These are phyloP conservation scores for Scaptomyza polygonia DNA, from an alignment of 2,888 invertebrate species.

Conservation along the genomic window DNA sequence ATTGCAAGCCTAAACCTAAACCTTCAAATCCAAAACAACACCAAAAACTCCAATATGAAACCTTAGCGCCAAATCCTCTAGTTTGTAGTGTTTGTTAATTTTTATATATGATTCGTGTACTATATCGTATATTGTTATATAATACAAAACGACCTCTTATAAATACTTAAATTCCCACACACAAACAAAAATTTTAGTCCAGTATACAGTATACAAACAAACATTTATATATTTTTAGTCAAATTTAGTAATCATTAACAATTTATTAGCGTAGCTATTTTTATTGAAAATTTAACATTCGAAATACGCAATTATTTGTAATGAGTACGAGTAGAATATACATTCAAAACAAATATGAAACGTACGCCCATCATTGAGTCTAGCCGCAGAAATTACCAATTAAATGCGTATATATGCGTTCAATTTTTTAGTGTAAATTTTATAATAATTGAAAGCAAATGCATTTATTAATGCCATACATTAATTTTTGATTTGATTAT, in stretches of 20 bases:
- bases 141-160: constrained; percentile 2
- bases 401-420: constrained; percentile 30
- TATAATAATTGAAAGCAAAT: constrained; percentile 40
- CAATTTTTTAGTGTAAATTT: constrained; percentile 40
- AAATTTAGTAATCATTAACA: constrained; percentile 24
- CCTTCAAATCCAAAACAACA: constrained; percentile 1
- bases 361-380: constrained; percentile 8
- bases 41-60: constrained; percentile 1
- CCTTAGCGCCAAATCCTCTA: constrained; percentile 42
- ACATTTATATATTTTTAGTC: neutral
- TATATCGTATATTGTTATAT: constrained; percentile 56
- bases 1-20: neutral
- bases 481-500: constrained; percentile 31
- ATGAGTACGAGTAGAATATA: constrained; percentile 18
- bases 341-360: neutral
- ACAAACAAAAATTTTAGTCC: constrained; percentile 17
- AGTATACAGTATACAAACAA: constrained; percentile 24
- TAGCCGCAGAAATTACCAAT: constrained; percentile 13
- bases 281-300: constrained; percentile 16
- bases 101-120: constrained; percentile 44
- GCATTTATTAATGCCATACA: constrained; percentile 45
- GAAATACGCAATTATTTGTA: constrained; percentile 5
- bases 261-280: constrained; percentile 32
- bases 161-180: constrained; percentile 12
- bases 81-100: constrained; percentile 57